Evolutionary conservation across 2,113 vertebrate genomes (phyloP).

Genomic region (Holacanthus passer): DNA sequence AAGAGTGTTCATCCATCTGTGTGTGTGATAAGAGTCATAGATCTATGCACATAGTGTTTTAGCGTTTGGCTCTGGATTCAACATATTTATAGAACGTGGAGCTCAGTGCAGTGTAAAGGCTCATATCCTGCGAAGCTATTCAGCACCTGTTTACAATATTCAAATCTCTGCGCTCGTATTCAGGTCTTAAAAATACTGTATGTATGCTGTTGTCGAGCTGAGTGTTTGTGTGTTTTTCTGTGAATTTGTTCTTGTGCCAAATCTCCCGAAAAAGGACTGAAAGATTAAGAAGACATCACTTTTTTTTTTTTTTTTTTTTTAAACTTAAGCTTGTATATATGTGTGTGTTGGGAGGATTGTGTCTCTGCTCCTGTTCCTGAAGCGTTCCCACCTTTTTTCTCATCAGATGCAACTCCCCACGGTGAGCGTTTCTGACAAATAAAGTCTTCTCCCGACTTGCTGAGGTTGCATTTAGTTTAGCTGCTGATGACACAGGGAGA

Average conservation of each 20-base stretch:
- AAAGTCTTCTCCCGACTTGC: constrained; percentile 3
- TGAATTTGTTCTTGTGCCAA: background rate
- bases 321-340: background rate
- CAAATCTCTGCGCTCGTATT: constrained; percentile 33
- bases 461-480: constrained; percentile 28
- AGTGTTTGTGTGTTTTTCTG: constrained; percentile 4
- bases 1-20: constrained; percentile 7
- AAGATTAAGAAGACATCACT: background rate
- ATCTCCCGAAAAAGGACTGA: constrained; percentile 13
- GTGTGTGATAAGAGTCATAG: constrained; percentile 31
- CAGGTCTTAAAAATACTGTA: constrained; percentile 27
- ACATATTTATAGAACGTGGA: constrained; percentile 37
- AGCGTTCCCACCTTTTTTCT: background rate
- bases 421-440: constrained; percentile 17
- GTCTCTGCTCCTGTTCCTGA: background rate
- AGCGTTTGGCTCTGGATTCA: background rate
- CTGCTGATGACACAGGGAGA: constrained; percentile 37
- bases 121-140: constrained; percentile 11
- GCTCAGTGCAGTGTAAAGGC: background rate
- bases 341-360: background rate
- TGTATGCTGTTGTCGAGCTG: background rate
- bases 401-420: background rate
- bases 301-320: background rate
- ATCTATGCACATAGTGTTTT: constrained; percentile 24
- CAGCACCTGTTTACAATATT: constrained; percentile 39